phyloP scores from a whole-genome alignment of 2,113 vertebrate genomes.

The Limnothrissa miodon region DNA sequence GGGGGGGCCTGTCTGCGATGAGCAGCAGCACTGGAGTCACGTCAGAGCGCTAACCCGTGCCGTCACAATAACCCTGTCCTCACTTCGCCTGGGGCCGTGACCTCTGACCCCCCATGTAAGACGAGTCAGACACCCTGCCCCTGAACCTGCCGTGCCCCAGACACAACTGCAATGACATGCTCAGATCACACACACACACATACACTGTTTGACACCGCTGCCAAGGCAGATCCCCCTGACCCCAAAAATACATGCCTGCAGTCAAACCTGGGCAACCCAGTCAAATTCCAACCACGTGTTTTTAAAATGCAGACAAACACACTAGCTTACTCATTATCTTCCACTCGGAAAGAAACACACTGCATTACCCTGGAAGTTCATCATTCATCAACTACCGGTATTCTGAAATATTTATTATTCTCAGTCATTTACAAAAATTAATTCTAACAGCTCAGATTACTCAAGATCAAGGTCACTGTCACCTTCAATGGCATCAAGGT shows the following conservation, averaged over 20 bases:
- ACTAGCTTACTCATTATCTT: too few relatives aligned
- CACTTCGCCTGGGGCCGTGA: conserved; percentile 50
- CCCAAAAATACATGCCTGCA: not conserved
- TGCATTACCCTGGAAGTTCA: too few relatives aligned
- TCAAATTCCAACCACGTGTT: too few relatives aligned
- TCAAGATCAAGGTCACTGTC: too few relatives aligned
- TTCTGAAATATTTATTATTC: not conserved
- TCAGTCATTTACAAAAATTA: too few relatives aligned
- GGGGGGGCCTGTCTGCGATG: not conserved
- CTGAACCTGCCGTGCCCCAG: conserved; percentile 51
- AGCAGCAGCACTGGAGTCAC: conserved; percentile 51
- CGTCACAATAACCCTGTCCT: conserved; percentile 65
- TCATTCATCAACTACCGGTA: not conserved
- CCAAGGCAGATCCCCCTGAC: not conserved
- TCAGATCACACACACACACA: not conserved
- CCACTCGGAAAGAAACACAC: not conserved
- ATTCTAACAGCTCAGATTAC: too few relatives aligned
- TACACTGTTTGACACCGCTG: not conserved
- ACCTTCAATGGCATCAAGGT: too few relatives aligned
- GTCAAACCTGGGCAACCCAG: not conserved
- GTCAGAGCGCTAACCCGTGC: conserved; percentile 48
- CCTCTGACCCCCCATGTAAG: conserved; percentile 58
- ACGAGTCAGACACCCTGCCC: conserved; percentile 54
- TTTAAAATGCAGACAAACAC: too few relatives aligned
- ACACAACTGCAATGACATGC: conserved; percentile 49